Evolutionary conservation across 2,888 invertebrate species (phyloP).

Genomic region (Linyphia triangularis): DNA sequence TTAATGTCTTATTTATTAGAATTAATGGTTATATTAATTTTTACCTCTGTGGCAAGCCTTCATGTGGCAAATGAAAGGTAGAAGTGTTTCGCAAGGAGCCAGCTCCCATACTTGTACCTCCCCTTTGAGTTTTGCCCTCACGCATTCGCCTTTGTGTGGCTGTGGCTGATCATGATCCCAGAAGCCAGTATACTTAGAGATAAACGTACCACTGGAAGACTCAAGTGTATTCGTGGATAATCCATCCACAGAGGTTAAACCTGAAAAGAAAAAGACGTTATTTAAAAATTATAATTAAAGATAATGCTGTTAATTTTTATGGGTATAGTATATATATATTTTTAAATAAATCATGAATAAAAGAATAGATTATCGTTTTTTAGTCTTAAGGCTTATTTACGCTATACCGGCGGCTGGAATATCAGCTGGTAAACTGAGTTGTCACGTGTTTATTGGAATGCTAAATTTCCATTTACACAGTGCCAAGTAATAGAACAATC

Average conservation of each 20-base stretch:
- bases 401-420: too few species aligned
- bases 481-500: too few species aligned
- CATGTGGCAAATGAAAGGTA: constrained; percentile 96
- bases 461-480: too few species aligned
- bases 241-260: constrained; percentile 93
- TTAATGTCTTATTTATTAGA: too few species aligned
- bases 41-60: constrained; percentile 92
- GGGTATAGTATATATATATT: too few species aligned
- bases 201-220: constrained; percentile 92
- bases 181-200: constrained; percentile 94
- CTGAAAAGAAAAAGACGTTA: constrained; percentile 82
- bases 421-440: too few species aligned
- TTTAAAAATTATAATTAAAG: background rate
- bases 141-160: constrained; percentile 92
- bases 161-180: constrained; percentile 95
- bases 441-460: too few species aligned
- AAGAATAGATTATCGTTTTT: too few species aligned
- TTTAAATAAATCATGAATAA: too few species aligned
- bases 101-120: constrained; percentile 91
- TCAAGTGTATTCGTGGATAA: constrained; percentile 95
- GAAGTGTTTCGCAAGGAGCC: constrained; percentile 94
- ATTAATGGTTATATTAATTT: too few species aligned
- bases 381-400: too few species aligned
- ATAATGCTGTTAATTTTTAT: too few species aligned
- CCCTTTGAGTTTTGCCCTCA: constrained; percentile 82